Percentiles rank a stretch among this genome's conserved stretches.
Conservation (phyloP, 2,888 invertebrate species). For the Dryobota labecula region DNA sequence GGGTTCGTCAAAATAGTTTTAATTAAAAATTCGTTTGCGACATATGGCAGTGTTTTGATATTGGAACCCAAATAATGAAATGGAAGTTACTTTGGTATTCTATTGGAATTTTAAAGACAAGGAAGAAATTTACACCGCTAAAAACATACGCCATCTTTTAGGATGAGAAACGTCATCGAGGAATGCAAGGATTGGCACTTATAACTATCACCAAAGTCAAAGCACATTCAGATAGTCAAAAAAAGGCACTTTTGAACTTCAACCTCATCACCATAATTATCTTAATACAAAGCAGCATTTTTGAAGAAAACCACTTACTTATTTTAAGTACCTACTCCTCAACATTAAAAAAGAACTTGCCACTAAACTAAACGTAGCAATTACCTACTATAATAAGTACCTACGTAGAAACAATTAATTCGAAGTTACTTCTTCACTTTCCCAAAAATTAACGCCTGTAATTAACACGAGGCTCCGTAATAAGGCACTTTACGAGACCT, state of each 20-base stretch:
- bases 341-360: slow-evolving; percentile 15
- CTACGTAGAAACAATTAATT: slow-evolving; percentile 43
- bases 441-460: slow-evolving; percentile 47
- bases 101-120: not conserved
- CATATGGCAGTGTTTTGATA: slow-evolving; percentile 34
- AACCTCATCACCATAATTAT: no score
- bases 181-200: slow-evolving; percentile 20
- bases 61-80: slow-evolving; percentile 26
- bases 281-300: not conserved
- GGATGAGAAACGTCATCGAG: slow-evolving; percentile 2
- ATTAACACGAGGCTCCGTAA: slow-evolving; percentile 44
- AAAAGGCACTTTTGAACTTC: no score
- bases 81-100: slow-evolving; percentile 27
- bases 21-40: slow-evolving; percentile 51
- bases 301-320: slow-evolving; percentile 3
- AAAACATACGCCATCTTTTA: slow-evolving; percentile 20
- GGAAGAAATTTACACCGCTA: slow-evolving; percentile 9
- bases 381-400: slow-evolving; percentile 47
- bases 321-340: not conserved
- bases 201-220: slow-evolving; percentile 12
- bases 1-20: slow-evolving; percentile 53
- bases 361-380: slow-evolving; percentile 24
- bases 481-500: slow-evolving; percentile 48
- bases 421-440: slow-evolving; percentile 52
- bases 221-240: no score